Conservation (phyloP, 2,797 vertebrate species). For the Florisuga fusca region DNA sequence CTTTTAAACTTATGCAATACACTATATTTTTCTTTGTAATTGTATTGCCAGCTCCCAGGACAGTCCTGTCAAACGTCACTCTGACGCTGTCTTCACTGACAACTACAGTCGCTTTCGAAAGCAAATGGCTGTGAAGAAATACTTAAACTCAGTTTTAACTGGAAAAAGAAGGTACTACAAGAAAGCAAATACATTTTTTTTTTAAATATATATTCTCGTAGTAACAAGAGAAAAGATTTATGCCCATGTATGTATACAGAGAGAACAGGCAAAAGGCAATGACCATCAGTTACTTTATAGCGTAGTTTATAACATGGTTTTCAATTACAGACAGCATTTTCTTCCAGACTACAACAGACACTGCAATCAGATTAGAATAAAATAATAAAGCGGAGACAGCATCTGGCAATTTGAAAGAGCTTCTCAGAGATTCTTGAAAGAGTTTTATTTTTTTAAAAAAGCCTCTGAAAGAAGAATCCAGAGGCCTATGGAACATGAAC, state of each 20-base stretch:
- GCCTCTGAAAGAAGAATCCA: neutral
- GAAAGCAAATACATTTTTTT: neutral
- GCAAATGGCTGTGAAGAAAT: conserved; percentile 97
- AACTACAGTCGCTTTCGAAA: conserved; percentile 96
- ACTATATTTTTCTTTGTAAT: neutral
- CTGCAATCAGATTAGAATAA: conserved; percentile 5
- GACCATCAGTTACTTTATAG: neutral
- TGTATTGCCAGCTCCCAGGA: conserved; percentile 81
- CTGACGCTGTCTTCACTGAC: conserved; percentile 95
- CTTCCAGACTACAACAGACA: neutral
- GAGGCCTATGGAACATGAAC: neutral
- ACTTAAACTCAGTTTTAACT: conserved; percentile 92
- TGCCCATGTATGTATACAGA: neutral
- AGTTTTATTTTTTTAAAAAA: neutral
- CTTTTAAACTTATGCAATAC: neutral
- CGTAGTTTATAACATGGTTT: neutral
- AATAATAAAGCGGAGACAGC: neutral
- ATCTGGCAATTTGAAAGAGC: conserved; percentile 9
- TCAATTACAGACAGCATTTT: neutral
- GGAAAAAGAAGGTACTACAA: conserved; percentile 91
- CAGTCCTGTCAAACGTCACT: conserved; percentile 91
- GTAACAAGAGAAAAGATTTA: neutral
- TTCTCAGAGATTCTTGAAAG: neutral
- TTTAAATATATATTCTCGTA: neutral
- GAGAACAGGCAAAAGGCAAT: neutral